These are phyloP conservation scores for Crotalus horridus DNA, from an alignment of 2,113 vertebrate species.

Conservation along the genomic window DNA sequence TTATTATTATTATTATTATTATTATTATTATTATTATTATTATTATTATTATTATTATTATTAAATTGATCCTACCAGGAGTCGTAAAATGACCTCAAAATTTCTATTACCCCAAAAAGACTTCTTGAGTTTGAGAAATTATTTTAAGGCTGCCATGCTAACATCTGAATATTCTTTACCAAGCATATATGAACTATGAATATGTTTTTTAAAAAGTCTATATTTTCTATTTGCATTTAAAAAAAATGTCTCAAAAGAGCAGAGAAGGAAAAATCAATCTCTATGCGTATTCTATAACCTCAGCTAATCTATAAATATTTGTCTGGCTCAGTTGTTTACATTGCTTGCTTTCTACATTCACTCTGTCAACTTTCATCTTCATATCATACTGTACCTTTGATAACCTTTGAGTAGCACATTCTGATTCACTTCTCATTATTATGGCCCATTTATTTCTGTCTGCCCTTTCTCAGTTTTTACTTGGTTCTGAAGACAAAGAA, in stretches of 20 bases:
- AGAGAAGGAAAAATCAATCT: not conserved
- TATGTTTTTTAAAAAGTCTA: not conserved
- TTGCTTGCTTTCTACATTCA: constrained; percentile 8
- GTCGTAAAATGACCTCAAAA: no score
- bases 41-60: no score
- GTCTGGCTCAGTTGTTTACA: not conserved
- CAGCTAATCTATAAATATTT: not conserved
- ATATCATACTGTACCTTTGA: not conserved
- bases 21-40: no score
- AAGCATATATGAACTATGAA: no score
- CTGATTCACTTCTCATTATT: not conserved
- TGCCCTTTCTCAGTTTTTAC: constrained; percentile 10
- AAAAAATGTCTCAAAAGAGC: not conserved
- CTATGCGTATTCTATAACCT: not conserved
- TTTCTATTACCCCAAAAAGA: no score
- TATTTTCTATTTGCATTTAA: not conserved
- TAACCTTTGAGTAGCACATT: not conserved
- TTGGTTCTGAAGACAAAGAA: not conserved
- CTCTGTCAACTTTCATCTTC: not conserved
- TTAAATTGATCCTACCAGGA: no score
- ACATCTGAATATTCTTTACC: no score
- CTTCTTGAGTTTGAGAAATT: no score
- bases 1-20: no score
- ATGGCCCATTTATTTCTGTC: not conserved
- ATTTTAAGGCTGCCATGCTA: no score